These are phyloP conservation scores for Bradynema listronoti DNA, from an alignment of 1,140 invertebrate species.

Conservation along the genomic window DNA sequence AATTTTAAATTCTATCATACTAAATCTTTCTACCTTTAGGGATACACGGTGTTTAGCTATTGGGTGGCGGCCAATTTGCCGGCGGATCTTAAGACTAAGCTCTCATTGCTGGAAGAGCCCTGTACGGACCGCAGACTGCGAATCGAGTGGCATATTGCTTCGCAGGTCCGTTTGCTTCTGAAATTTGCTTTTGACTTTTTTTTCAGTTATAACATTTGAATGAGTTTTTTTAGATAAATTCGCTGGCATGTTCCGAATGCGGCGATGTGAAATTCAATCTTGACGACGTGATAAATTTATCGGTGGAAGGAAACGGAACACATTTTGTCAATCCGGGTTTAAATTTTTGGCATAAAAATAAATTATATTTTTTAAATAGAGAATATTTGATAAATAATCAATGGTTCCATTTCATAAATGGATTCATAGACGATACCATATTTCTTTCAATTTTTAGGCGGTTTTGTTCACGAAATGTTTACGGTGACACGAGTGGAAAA, in stretches of 20 bases:
- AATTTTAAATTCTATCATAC: no score
- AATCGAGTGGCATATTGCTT: slow-evolving; percentile 16
- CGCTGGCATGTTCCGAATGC: slow-evolving; percentile 4
- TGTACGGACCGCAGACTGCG: slow-evolving; percentile 11
- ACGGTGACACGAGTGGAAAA: background rate
- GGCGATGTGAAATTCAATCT: slow-evolving; percentile 10
- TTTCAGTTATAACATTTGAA: background rate
- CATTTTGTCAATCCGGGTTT: slow-evolving; percentile 21
- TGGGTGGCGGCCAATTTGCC: slow-evolving; percentile 16
- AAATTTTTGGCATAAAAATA: background rate
- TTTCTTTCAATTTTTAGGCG: slow-evolving; percentile 2
- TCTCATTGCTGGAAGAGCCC: slow-evolving; percentile 14
- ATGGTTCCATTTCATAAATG: no score
- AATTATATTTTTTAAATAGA: no score
- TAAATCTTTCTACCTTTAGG: slow-evolving; percentile 14
- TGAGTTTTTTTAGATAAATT: slow-evolving; percentile 12
- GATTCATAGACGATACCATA: no score
- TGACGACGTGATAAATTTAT: slow-evolving; percentile 17
- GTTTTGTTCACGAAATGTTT: slow-evolving; percentile 18
- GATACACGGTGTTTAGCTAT: slow-evolving; percentile 6
- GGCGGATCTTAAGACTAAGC: slow-evolving; percentile 3
- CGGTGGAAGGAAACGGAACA: slow-evolving; percentile 18
- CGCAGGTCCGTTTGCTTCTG: slow-evolving; percentile 6
- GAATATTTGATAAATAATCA: no score
- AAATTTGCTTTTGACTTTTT: background rate